Percentiles rank a stretch among this genome's conserved stretches.
phyloP scores from a whole-genome alignment of 2,113 vertebrate genomes.

The Accipiter cooperii region DNA sequence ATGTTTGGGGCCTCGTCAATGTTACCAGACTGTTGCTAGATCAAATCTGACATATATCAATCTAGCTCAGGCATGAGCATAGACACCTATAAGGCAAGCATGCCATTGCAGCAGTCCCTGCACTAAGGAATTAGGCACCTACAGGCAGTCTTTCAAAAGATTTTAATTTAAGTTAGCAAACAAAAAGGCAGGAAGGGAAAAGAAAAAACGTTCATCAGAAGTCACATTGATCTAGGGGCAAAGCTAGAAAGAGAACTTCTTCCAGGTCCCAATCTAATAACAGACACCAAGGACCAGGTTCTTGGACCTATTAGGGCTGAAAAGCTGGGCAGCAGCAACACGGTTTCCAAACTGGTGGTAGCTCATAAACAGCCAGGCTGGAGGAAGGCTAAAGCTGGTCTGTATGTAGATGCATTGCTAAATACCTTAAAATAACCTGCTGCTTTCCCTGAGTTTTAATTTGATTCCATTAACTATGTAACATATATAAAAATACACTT shows the following conservation, averaged over 20 bases:
- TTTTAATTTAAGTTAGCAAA: not conserved
- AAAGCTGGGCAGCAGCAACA: not conserved
- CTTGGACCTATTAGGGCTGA: not conserved
- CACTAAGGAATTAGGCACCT: not conserved
- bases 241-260: not conserved
- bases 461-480: not conserved
- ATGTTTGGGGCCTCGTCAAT: accelerated
- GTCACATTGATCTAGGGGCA: not conserved
- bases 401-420: not conserved
- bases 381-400: not conserved
- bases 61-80: not conserved
- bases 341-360: not conserved
- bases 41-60: not conserved
- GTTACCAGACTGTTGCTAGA: not conserved
- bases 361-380: not conserved
- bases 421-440: slow-evolving; percentile 6
- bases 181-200: not conserved
- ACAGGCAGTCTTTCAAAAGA: not conserved
- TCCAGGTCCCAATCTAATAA: not conserved
- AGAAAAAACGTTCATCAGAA: not conserved
- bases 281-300: not conserved
- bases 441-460: not conserved
- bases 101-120: not conserved
- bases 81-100: not conserved
- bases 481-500: not conserved